phyloP scores from a whole-genome alignment of 2,797 vertebrate species.

The Oreochromis grahami region DNA sequence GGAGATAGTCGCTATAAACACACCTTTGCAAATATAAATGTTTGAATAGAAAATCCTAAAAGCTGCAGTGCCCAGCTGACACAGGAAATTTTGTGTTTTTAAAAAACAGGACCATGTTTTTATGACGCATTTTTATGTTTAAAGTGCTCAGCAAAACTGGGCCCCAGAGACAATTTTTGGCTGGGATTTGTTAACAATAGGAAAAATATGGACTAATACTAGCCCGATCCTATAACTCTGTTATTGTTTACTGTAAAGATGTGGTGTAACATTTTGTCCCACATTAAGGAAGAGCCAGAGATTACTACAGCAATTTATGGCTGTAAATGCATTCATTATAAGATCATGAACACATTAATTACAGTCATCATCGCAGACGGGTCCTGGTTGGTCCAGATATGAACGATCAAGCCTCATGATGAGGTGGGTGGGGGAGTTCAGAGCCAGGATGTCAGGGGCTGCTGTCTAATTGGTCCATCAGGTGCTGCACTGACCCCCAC shows the following conservation, averaged over 20 bases:
- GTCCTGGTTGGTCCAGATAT: conserved; percentile 1
- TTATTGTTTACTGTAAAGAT: background rate
- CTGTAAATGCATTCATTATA: background rate
- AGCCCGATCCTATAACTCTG: background rate
- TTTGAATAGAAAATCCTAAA: background rate
- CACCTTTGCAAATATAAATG: background rate
- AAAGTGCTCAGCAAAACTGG: background rate
- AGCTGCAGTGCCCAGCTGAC: background rate
- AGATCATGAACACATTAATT: conserved; percentile 12
- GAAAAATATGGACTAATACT: background rate
- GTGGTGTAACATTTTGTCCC: background rate
- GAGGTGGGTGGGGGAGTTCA: conserved; percentile 6
- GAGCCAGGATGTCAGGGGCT: conserved; percentile 26
- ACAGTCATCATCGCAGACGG: background rate
- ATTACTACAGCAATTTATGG: background rate
- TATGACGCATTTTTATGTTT: background rate
- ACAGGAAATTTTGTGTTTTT: background rate
- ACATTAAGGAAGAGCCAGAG: background rate
- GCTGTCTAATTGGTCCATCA: conserved; percentile 61
- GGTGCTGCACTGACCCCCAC: conserved; percentile 42
- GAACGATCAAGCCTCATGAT: conserved; percentile 2
- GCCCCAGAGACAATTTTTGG: background rate
- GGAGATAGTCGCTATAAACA: background rate
- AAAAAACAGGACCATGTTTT: background rate
- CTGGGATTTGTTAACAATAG: background rate